A percentile compares a stretch with the other conserved stretches of the same genome.
These are phyloP conservation scores for Andrena camellia DNA, from an alignment of 2,888 invertebrate species.

Conservation along the genomic window DNA sequence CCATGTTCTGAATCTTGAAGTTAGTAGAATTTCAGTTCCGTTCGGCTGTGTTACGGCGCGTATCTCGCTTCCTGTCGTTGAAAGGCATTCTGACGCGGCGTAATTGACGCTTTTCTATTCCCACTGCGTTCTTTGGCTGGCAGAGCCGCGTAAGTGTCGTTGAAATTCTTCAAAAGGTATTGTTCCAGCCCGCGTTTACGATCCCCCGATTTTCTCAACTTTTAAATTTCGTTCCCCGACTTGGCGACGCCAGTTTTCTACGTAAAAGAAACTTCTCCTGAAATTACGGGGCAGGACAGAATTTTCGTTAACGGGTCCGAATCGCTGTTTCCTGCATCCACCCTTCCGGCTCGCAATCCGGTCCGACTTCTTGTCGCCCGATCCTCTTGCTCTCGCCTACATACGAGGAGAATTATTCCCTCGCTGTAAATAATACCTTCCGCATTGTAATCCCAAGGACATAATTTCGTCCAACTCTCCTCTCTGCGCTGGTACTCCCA, in stretches of 20 bases:
- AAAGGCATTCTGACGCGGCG: constrained; percentile 18
- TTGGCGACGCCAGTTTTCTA: not conserved
- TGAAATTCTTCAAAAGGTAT: constrained; percentile 20
- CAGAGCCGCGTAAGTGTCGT: constrained; percentile 19
- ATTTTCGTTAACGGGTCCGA: constrained; percentile 7
- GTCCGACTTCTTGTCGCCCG: constrained; percentile 30
- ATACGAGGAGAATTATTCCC: constrained; percentile 33
- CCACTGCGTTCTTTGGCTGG: not conserved
- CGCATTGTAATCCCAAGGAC: constrained; percentile 34
- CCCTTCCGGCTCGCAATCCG: constrained; percentile 36
- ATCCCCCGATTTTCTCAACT: constrained; percentile 28
- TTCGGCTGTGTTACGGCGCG: not conserved
- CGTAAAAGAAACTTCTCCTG: not conserved
- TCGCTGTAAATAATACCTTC: constrained; percentile 43
- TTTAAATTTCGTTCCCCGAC: not conserved
- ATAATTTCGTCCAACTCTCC: constrained; percentile 45
- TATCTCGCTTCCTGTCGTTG: constrained; percentile 40
- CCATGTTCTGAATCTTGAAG: not conserved
- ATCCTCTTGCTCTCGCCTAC: constrained; percentile 45
- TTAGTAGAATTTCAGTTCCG: constrained; percentile 9
- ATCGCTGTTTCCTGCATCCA: constrained; percentile 11
- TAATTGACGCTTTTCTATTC: constrained; percentile 41
- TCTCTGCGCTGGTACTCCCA: constrained; percentile 16
- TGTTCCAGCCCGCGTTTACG: constrained; percentile 9
- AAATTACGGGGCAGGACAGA: not conserved